Percentiles rank a stretch among this genome's conserved stretches.
Conservation (phyloP, 2,113 vertebrate genomes). For the Mastomys natalensis region DNA sequence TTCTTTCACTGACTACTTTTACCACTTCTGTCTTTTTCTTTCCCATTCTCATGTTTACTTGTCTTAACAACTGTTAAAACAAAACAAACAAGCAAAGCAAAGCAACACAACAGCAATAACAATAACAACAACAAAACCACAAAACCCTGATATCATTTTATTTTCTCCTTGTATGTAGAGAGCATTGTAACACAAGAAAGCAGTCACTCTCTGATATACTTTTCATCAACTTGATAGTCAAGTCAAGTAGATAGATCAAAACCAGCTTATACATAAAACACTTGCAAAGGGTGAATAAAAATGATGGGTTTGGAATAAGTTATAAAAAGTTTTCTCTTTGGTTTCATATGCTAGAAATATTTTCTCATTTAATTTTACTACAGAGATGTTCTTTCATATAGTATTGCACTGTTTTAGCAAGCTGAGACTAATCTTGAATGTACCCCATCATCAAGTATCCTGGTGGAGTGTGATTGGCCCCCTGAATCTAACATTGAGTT, state of each 20-base stretch:
- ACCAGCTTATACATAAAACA: neutral
- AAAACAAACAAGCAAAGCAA: neutral
- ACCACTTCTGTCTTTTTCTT: neutral
- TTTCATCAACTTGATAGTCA: neutral
- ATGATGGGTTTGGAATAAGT: neutral
- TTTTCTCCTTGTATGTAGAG: neutral
- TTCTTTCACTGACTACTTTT: neutral
- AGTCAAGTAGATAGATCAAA: neutral
- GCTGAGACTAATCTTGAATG: neutral
- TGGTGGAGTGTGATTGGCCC: neutral
- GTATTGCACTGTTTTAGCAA: neutral
- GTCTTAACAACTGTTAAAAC: neutral
- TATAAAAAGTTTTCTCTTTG: neutral
- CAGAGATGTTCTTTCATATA: neutral
- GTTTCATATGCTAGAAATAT: neutral
- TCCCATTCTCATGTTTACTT: neutral
- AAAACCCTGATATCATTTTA: neutral
- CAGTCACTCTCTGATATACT: neutral
- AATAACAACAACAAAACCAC: neutral
- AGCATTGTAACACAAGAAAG: neutral
- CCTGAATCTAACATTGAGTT: conserved; percentile 1
- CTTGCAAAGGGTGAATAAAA: neutral
- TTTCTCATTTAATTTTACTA: neutral
- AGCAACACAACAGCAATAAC: neutral
- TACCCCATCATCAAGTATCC: neutral